These are phyloP conservation scores for Epinotia ramella DNA, from an alignment of 2,888 invertebrate species.

Conservation along the genomic window DNA sequence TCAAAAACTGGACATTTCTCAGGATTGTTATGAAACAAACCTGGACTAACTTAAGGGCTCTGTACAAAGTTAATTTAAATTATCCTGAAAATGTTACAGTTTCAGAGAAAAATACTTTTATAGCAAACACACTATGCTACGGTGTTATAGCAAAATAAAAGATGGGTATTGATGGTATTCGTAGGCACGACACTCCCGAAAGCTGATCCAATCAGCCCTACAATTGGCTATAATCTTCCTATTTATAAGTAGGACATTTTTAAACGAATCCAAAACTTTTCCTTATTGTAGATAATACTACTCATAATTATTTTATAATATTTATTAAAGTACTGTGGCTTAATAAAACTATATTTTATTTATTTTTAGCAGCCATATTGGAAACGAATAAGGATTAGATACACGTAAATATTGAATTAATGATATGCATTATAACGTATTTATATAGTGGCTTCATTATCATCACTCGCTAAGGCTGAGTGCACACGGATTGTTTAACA, in stretches of 20 bases:
- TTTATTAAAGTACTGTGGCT: slow-evolving; percentile 48
- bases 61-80: too few relatives aligned
- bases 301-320: slow-evolving; percentile 70
- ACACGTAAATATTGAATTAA: slow-evolving; percentile 75
- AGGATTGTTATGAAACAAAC: too few relatives aligned
- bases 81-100: too few relatives aligned
- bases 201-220: too few relatives aligned
- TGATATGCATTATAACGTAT: slow-evolving; percentile 68
- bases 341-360: slow-evolving; percentile 45
- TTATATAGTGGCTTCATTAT: slow-evolving; percentile 69
- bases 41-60: too few relatives aligned
- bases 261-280: not conserved
- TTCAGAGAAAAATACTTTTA: too few relatives aligned
- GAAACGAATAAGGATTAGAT: slow-evolving; percentile 75
- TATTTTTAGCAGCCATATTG: slow-evolving; percentile 73
- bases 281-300: slow-evolving; percentile 39
- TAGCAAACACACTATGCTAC: too few relatives aligned
- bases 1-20: too few relatives aligned
- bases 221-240: not conserved
- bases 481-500: slow-evolving; percentile 40
- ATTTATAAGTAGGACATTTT: not conserved
- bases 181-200: too few relatives aligned
- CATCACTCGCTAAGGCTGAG: slow-evolving; percentile 45
- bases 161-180: too few relatives aligned
- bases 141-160: too few relatives aligned